phyloP scores from a whole-genome alignment of 2,888 invertebrate genomes.

The Temnothorax ravouxi region DNA sequence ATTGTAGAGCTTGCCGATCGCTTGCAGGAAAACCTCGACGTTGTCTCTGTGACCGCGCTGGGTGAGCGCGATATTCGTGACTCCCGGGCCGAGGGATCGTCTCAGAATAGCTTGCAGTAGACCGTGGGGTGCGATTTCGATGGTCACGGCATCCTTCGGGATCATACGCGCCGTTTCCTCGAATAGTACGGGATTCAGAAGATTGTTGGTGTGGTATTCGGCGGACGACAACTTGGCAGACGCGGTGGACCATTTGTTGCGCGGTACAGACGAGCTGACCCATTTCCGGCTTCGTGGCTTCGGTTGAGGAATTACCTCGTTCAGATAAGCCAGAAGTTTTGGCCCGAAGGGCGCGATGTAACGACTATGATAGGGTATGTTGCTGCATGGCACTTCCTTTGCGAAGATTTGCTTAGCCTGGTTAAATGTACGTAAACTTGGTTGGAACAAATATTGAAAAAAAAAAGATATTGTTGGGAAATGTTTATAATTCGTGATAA shows the following conservation, averaged over 20 bases:
- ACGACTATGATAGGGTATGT: conserved; percentile 96
- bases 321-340: conserved; percentile 89
- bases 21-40: conserved; percentile 88
- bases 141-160: conserved; percentile 93
- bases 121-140: conserved; percentile 97
- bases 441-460: background rate
- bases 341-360: conserved; percentile 93
- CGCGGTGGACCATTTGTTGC: conserved; percentile 90
- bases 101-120: conserved; percentile 95
- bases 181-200: conserved; percentile 90
- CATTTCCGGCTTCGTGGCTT: conserved; percentile 91
- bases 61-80: conserved; percentile 92
- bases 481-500: background rate
- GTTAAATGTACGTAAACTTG: background rate
- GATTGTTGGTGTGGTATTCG: conserved; percentile 95
- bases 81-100: conserved; percentile 91
- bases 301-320: conserved; percentile 89
- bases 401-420: conserved; percentile 92
- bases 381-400: conserved; percentile 93
- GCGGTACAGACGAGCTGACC: conserved; percentile 94
- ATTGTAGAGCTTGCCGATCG: conserved; percentile 91
- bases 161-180: conserved; percentile 94
- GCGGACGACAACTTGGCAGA: conserved; percentile 91
- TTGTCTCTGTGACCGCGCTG: conserved; percentile 91
- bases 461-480: background rate